Percentiles rank a stretch among this genome's conserved stretches.
These are phyloP conservation scores for Spodoptera littoralis DNA, from an alignment of 2,888 invertebrate species.

Conservation along the genomic window DNA sequence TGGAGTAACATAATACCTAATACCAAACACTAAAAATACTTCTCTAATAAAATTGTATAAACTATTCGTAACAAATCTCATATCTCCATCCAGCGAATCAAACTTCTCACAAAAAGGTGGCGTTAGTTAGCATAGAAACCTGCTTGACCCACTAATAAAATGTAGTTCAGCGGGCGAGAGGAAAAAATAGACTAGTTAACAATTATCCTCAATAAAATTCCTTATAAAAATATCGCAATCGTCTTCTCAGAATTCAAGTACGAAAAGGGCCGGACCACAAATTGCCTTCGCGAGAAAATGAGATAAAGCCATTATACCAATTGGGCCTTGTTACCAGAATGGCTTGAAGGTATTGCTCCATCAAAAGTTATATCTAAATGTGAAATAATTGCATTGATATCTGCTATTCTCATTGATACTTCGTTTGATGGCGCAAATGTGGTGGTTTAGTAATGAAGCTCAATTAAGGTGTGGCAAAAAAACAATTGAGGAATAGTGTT, in stretches of 20 bases:
- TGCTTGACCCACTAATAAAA: not conserved
- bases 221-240: slow-evolving; percentile 26
- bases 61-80: too few relatives aligned
- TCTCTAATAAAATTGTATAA: too few relatives aligned
- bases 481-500: too few relatives aligned
- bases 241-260: slow-evolving; percentile 19
- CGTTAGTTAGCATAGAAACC: too few relatives aligned
- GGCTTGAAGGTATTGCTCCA: slow-evolving; percentile 39
- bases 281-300: slow-evolving; percentile 42
- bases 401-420: slow-evolving; percentile 18
- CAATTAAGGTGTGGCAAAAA: not conserved
- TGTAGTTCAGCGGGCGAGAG: not conserved
- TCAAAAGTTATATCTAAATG: slow-evolving; percentile 21
- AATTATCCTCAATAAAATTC: slow-evolving; percentile 34
- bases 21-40: too few relatives aligned
- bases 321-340: slow-evolving; percentile 49
- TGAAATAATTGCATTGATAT: slow-evolving; percentile 14
- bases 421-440: not conserved
- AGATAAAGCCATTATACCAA: slow-evolving; percentile 52
- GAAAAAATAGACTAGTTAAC: not conserved
- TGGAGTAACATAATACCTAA: too few relatives aligned
- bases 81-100: too few relatives aligned
- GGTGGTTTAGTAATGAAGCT: not conserved
- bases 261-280: slow-evolving; percentile 40
- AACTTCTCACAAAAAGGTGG: too few relatives aligned